Evolutionary conservation across 2,888 invertebrate species (phyloP).

Genomic region (Selenia dentaria): DNA sequence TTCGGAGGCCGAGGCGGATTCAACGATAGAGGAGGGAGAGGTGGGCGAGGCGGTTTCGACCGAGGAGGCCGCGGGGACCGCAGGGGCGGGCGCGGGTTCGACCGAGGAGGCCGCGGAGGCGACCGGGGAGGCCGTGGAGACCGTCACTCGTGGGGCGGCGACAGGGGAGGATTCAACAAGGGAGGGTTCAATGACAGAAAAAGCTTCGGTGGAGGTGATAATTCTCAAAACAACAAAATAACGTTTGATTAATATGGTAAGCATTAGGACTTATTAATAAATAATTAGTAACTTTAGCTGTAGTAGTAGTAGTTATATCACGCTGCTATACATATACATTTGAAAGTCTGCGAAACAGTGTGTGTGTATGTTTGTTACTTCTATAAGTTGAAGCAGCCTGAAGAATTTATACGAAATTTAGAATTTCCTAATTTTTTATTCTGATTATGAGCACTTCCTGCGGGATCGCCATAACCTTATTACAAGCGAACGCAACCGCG

Average conservation of each 20-base stretch:
- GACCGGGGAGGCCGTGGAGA: slow-evolving; percentile 66
- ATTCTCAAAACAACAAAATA: slow-evolving; percentile 90
- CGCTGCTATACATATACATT: too few species aligned
- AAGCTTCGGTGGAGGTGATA: slow-evolving; percentile 84
- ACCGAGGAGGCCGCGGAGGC: slow-evolving; percentile 52
- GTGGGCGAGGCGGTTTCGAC: slow-evolving; percentile 54
- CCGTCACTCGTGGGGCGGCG: slow-evolving; percentile 74
- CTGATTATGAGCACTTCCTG: too few species aligned
- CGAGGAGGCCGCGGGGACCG: slow-evolving; percentile 56
- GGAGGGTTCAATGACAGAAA: slow-evolving; percentile 86
- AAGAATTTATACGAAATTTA: too few species aligned
- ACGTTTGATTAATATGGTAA: slow-evolving; percentile 85
- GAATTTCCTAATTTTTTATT: too few species aligned
- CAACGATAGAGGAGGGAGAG: slow-evolving; percentile 56
- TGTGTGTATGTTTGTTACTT: too few species aligned
- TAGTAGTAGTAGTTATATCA: too few species aligned
- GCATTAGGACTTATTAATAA: slow-evolving; percentile 26
- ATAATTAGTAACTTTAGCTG: not conserved
- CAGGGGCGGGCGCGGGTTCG: slow-evolving; percentile 63
- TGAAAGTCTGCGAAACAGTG: too few species aligned
- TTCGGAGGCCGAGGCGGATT: slow-evolving; percentile 54
- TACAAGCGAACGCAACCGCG: too few species aligned
- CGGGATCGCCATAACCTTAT: too few species aligned
- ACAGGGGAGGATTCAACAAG: slow-evolving; percentile 71
- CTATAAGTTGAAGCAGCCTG: too few species aligned